Base-by-base conservation (phyloP, 2,113 vertebrate genomes). In the Mungos mungo region DNA sequence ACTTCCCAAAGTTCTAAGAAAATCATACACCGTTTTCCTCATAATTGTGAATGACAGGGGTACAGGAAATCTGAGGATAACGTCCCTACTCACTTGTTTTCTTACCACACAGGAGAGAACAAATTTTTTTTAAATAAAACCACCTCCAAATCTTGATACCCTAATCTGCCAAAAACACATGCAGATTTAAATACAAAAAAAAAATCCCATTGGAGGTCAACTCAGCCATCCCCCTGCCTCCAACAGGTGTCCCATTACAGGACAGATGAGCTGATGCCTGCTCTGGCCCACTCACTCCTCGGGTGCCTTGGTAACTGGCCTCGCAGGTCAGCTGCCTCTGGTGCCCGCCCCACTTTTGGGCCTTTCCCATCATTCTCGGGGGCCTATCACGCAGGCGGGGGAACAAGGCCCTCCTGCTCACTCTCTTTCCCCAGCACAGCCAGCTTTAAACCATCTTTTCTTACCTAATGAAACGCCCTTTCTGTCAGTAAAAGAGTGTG, bases 11-110 rank as follows among this genome's bases (percentile, higher is more conserved):
- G 25, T 38, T 81, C 80, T 88, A 87, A 71, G 35, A 77, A 97
- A 97, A 96, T 57, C 6, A 96, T 96, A 96, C 35, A 65, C 87
- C 79, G 95, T 63, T 77, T 93, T 72, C 81, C 82, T 72, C 57
- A 60, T 91, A 96, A 96, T 95, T 71, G 27, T 94, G 95, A 98
- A 68, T 92, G 92, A 66, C 11, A 89, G 63, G 38, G 25, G 21
- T 77, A 81, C 54, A 95, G 57, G 81, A 96, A 95, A 95, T 90
- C 5, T 74, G 69, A 66, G 0, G 0, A 86, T 93, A 11, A 2
- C 63, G 89, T 80, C 77, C 57, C 54, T 86, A 5, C 93, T 95
- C 95, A 88, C 76, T 84, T 93, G 54, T 31, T 96, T 92, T 81
- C 97, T 92, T 94, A 93, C 95, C 81, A 95, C 65, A 91, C 3